These are phyloP conservation scores for Eublepharis macularius DNA, from an alignment of 2,113 vertebrate species.

Conservation along the genomic window DNA sequence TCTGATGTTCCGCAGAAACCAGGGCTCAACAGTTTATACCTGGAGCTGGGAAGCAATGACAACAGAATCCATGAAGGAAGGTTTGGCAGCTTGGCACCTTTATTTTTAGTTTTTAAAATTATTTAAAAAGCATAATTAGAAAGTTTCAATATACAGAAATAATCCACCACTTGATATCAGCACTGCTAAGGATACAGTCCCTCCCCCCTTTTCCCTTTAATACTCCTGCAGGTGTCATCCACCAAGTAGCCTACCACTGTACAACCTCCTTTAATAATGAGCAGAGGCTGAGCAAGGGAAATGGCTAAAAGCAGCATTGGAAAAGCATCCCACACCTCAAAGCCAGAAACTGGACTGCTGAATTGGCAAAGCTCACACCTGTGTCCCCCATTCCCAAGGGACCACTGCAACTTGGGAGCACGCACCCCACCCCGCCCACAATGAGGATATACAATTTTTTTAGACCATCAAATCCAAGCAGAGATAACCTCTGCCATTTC, in stretches of 20 bases:
- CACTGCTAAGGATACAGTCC: constrained; percentile 66
- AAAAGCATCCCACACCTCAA: constrained; percentile 21
- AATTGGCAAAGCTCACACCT: constrained; percentile 31
- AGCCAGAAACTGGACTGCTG: constrained; percentile 32
- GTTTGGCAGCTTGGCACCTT: constrained; percentile 81
- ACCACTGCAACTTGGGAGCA: constrained; percentile 41
- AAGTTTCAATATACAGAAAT: constrained; percentile 85
- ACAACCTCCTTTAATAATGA: not conserved
- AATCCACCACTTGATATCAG: constrained; percentile 74
- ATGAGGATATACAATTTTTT: not conserved
- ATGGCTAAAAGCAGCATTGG: no score
- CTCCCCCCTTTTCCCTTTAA: constrained; percentile 53
- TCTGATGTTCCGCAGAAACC: not conserved
- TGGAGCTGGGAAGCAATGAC: constrained; percentile 14
- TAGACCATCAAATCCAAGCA: not conserved
- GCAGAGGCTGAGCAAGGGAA: not conserved
- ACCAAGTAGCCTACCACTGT: not conserved
- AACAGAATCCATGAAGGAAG: constrained; percentile 22
- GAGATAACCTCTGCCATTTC: not conserved
- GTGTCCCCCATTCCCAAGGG: constrained; percentile 1
- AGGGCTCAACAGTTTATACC: not conserved
- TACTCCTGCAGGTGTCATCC: constrained; percentile 34
- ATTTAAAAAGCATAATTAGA: constrained; percentile 86
- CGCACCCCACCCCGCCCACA: no score
- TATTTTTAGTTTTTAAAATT: constrained; percentile 83